Evolutionary conservation across 2,797 vertebrate genomes (phyloP).

Genomic region (Fistularia commersonii): DNA sequence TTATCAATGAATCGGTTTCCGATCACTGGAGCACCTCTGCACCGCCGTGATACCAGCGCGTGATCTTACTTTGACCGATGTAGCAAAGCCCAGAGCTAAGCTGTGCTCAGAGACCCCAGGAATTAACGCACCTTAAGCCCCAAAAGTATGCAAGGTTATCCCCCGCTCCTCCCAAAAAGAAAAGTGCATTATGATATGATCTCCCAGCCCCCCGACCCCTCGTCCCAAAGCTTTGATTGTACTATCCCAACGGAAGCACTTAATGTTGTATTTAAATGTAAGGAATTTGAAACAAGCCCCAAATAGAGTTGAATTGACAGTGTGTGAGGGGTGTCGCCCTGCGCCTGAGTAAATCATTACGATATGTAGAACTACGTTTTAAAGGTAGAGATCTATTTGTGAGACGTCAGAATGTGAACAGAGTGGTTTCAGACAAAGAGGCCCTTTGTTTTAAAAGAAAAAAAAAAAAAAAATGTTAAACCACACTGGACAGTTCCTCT

Average conservation of each 20-base stretch:
- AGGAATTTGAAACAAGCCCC: slow-evolving; percentile 50
- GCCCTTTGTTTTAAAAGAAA: slow-evolving; percentile 77
- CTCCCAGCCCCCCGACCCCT: slow-evolving; percentile 23
- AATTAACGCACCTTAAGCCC: slow-evolving; percentile 73
- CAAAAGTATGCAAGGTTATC: slow-evolving; percentile 66
- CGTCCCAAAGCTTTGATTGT: slow-evolving; percentile 73
- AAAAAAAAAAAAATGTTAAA: no score
- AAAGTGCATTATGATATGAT: slow-evolving; percentile 61
- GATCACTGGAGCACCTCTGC: slow-evolving; percentile 56
- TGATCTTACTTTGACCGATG: slow-evolving; percentile 58
- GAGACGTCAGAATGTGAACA: slow-evolving; percentile 76
- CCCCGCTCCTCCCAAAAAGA: slow-evolving; percentile 40
- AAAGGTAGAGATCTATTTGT: slow-evolving; percentile 69
- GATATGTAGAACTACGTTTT: slow-evolving; percentile 57
- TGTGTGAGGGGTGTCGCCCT: slow-evolving; percentile 32
- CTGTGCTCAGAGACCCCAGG: slow-evolving; percentile 57
- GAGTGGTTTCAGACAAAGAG: slow-evolving; percentile 67
- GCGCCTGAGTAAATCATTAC: slow-evolving; percentile 40
- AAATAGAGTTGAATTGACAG: slow-evolving; percentile 34
- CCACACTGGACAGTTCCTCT: slow-evolving; percentile 71
- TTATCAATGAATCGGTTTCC: slow-evolving; percentile 39
- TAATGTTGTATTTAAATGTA: slow-evolving; percentile 72
- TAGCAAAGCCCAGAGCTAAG: slow-evolving; percentile 63
- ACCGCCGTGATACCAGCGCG: slow-evolving; percentile 44
- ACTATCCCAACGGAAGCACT: slow-evolving; percentile 75